Evolutionary conservation across 2,797 vertebrate species (phyloP).

Genomic region (Muscicapa comitata): DNA sequence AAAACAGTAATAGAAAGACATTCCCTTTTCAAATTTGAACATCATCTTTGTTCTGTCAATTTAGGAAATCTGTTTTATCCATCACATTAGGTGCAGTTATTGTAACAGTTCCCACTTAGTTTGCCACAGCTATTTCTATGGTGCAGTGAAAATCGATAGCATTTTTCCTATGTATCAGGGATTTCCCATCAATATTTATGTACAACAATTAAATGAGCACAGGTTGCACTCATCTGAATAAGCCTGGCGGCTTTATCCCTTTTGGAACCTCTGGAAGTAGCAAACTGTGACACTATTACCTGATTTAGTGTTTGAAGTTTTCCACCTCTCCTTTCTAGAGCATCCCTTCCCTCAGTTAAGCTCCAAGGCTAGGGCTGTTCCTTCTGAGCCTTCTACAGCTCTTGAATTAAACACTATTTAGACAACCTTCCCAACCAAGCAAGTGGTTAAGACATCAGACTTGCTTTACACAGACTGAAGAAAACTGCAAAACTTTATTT

Average conservation of each 20-base stretch:
- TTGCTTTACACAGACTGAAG: neutral
- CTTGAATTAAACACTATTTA: neutral
- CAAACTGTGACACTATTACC: neutral
- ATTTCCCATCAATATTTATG: neutral
- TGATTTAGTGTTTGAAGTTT: neutral
- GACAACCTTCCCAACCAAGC: neutral
- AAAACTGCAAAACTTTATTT: neutral
- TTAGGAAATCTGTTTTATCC: neutral
- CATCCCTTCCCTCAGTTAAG: neutral
- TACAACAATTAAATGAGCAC: neutral
- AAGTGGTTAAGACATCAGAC: neutral
- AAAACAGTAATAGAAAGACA: neutral
- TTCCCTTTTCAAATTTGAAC: neutral
- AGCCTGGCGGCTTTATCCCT: neutral
- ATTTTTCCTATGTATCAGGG: neutral
- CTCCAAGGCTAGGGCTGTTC: neutral
- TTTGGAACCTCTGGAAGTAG: neutral
- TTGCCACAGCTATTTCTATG: neutral
- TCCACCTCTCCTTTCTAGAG: neutral
- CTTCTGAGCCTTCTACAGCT: neutral
- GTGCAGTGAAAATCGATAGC: neutral
- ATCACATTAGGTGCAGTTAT: neutral
- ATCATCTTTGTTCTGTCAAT: neutral
- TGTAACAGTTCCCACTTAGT: accelerated
- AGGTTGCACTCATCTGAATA: neutral